Evolutionary conservation across 2,113 vertebrate genomes (phyloP), one percentile per base, ranked within the genome.

Genomic region (Erythrolamprus reginae): DNA sequence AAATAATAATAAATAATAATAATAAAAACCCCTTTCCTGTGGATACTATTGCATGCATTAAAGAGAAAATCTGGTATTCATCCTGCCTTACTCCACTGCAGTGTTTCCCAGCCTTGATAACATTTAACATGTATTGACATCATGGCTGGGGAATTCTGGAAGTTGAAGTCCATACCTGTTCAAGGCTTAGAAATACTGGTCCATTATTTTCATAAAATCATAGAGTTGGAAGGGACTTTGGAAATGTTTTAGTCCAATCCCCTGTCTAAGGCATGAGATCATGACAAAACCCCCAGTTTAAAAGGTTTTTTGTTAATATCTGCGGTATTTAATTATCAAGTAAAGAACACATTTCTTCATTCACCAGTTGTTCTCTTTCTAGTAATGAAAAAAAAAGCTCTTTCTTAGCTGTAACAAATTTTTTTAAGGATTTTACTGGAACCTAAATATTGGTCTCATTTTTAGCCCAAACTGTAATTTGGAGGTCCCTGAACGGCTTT

Each of bases 401-500:
- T n/a, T n/a, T n/a, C n/a, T n/a, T n/a, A n/a, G n/a, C n/a, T 3
- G 0, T 0, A 42, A 50, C 13, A 19, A 15, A 19, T 23, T 6
- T 70, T 38, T 38, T 10, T 86, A 33, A 28, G 47, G 7, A 10
- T 53, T 53, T 86, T 92, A 8, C 28, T 2, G 8, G 0, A 89
- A 87, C 47, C 92, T 53, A 12, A 19, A 82, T 92, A 4, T 28
- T 94, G 89, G 3, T 93, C 21, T 77, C 10, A 48, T 33, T 90
- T 96, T 42, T 92, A 99, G 99, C 93, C 97, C 98, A 4, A 58
- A 52, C 10, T 99, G 99, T 96, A 96, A 97, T 92, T 97, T 99
- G 4, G 99, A 99, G 95, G 95, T 98, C 0, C 99, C 99, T 0
- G 98, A 99, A 96, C 98, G 99, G 56, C 96, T 99, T 91, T 97